Base-by-base conservation (phyloP, 2,888 invertebrate species). In the Tiliacea aurago region DNA sequence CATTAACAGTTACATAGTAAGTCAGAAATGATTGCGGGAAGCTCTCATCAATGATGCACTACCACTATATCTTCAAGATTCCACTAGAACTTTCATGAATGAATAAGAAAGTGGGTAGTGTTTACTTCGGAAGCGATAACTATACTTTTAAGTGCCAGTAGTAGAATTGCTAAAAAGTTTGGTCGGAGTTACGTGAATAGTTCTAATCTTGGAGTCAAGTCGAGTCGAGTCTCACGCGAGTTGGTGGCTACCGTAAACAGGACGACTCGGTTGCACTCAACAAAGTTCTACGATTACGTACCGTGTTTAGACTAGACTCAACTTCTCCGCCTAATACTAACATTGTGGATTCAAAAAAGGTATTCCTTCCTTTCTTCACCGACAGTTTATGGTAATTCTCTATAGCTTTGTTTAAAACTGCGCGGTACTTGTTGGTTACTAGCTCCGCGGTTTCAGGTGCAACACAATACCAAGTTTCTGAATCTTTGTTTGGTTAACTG, bases 301-400 rank as follows among this genome's bases (percentile, higher is more conserved):
- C 89, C 90, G 89, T 90, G 89, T 89, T 89, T 90, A 86, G 86
- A 87, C 86, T 90, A 86, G 93, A 94, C 93, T 93, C 92, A 95
- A 96, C 92, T 95, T 95, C 94, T 94, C 93, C 92, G 78, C 83
- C 86, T 84, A 86, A 86, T 93, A 94, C 93, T 92, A 93, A 93
- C 93, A 93, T 91, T 93, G 93, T 92, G 90, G 87, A 95, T 96
- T 96, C 94, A 95, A 95, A 95, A 96, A 95, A 95, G 94, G 93
- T 78, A 94, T 95, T 95, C 66, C 37, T 73, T 73, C 20, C 53
- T 95, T 93, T 90, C 88, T 89, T 89, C 88, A 91, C 91, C 90
- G 89, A 89, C 93, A 91, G 92, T 95, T 95, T 95, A 95, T 95
- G 95, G 90, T 95, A 96, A 95, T 95, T 81, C 85, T 88, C 92